Percentiles rank a stretch among this genome's conserved stretches.
These are phyloP conservation scores for Tyrannus savana DNA, from an alignment of 2,113 vertebrate species.

Conservation along the genomic window DNA sequence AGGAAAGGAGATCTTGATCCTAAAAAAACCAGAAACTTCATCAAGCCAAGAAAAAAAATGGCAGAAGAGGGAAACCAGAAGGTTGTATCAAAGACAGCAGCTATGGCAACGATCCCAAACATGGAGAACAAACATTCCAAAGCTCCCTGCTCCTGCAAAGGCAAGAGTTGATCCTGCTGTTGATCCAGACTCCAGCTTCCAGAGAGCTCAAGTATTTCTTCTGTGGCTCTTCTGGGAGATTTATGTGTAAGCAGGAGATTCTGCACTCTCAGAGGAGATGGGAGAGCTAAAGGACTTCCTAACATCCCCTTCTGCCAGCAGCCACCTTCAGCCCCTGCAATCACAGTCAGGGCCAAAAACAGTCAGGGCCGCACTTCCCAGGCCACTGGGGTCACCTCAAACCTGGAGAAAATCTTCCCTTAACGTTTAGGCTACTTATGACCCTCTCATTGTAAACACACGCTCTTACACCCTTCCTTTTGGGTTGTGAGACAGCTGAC, in stretches of 20 bases:
- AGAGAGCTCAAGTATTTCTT: background rate
- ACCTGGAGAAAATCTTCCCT: background rate
- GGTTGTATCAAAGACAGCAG: background rate
- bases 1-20: background rate
- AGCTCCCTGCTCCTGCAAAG: background rate
- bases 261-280: background rate
- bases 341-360: background rate
- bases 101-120: background rate
- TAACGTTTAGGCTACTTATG: background rate
- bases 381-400: background rate
- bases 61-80: background rate
- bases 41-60: conserved; percentile 24
- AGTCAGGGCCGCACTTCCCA: background rate
- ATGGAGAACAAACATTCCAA: background rate
- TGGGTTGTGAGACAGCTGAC: background rate
- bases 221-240: background rate
- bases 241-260: background rate
- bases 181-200: background rate
- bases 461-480: background rate
- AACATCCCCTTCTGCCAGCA: background rate
- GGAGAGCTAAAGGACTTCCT: background rate
- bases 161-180: background rate
- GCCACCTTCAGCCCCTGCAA: background rate
- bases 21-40: background rate
- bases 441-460: background rate